Conservation (phyloP, 2,113 vertebrate genomes). For the Spilogale gracilis region DNA sequence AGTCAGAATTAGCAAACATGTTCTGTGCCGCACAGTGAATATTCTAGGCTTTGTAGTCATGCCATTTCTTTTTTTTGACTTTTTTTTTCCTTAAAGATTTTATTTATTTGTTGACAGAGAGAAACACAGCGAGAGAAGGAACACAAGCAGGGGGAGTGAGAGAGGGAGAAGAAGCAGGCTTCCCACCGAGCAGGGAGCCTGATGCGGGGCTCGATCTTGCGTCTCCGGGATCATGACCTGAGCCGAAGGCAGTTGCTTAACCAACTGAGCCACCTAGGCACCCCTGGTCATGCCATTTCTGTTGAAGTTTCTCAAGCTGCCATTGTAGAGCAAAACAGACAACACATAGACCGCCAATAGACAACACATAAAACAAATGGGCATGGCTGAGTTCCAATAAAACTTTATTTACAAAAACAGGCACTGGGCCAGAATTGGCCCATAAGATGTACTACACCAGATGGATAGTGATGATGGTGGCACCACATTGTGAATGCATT, state of each 20-base stretch:
- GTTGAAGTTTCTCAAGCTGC: neutral
- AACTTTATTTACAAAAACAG: slow-evolving; percentile 38
- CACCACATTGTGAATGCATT: neutral
- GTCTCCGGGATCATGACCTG: too few species aligned
- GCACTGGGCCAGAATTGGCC: neutral
- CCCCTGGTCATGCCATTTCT: neutral
- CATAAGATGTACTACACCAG: neutral
- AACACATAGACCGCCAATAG: neutral
- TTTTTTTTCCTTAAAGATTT: too few species aligned
- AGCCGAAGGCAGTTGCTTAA: too few species aligned
- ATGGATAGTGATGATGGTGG: neutral
- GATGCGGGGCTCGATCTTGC: too few species aligned
- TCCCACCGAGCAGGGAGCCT: too few species aligned
- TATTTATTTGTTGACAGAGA: too few species aligned
- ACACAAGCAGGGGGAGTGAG: too few species aligned
- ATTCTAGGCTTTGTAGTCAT: slow-evolving; percentile 11
- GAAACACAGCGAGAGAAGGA: too few species aligned
- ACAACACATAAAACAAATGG: neutral
- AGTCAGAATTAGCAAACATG: neutral
- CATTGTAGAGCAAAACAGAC: neutral
- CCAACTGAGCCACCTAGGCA: too few species aligned
- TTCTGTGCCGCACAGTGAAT: neutral
- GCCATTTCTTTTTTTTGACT: neutral
- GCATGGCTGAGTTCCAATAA: neutral
- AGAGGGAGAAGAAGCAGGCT: too few species aligned